These are phyloP conservation scores for Porites australiensis DNA, from an alignment of 64 coral and sea anemone species.

Conservation along the genomic window DNA sequence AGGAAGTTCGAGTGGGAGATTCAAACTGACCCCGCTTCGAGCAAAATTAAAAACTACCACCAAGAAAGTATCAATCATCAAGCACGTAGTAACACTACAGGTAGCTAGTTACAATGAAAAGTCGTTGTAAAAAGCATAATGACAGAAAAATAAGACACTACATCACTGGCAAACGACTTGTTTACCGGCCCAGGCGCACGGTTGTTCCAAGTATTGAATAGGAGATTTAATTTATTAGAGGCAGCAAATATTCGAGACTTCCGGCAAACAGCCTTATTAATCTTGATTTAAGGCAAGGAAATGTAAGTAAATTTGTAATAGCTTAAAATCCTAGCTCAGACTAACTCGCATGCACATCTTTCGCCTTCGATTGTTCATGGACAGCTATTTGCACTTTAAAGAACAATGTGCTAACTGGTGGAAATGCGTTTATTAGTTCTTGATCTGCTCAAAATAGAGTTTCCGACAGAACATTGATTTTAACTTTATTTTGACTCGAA, in stretches of 20 bases:
- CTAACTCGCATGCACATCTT: no score
- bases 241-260: conserved; percentile 23
- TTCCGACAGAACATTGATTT: no score
- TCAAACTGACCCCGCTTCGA: no score
- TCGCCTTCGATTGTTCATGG: no score
- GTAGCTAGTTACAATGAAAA: neutral
- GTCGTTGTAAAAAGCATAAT: no score
- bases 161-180: neutral
- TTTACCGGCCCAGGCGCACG: neutral
- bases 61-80: neutral
- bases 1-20: neutral
- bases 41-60: no score
- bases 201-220: neutral
- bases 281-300: neutral
- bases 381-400: no score
- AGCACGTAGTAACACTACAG: neutral
- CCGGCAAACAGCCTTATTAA: neutral
- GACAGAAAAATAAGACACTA: neutral
- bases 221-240: conserved; percentile 18
- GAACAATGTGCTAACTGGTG: no score
- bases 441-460: no score
- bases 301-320: neutral
- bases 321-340: neutral
- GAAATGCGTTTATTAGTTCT: no score
- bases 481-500: no score